Conservation (phyloP, 2,888 invertebrate genomes). For the Euzophera pinguis region DNA sequence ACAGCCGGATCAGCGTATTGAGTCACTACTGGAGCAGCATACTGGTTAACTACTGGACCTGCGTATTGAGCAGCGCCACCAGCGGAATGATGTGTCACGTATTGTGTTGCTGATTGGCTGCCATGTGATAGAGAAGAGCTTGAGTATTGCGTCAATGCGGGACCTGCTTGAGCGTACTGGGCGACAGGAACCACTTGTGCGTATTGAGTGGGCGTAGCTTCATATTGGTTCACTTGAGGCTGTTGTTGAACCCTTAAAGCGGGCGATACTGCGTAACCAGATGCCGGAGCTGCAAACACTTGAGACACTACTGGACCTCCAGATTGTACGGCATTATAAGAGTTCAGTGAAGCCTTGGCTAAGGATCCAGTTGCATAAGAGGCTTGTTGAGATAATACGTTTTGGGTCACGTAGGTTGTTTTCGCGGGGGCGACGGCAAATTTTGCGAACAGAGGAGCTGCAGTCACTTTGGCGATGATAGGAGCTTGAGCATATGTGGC, state of each 20-base stretch:
- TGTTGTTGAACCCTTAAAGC: conserved; percentile 47
- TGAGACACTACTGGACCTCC: conserved; percentile 70
- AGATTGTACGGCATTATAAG: conserved; percentile 48
- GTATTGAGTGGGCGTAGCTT: conserved; percentile 41
- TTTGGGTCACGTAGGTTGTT: conserved; percentile 53
- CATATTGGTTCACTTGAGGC: conserved; percentile 32
- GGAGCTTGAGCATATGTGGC: conserved; percentile 75
- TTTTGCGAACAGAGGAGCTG: conserved; percentile 66
- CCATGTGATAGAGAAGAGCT: conserved; percentile 30
- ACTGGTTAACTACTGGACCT: conserved; percentile 46
- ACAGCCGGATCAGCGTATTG: conserved; percentile 31
- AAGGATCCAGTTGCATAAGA: conserved; percentile 47
- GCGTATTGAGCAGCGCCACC: conserved; percentile 44
- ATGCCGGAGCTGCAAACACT: conserved; percentile 59
- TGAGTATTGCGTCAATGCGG: conserved; percentile 30
- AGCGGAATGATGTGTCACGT: conserved; percentile 36
- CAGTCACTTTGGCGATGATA: conserved; percentile 71
- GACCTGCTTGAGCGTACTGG: conserved; percentile 24
- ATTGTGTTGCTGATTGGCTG: conserved; percentile 33
- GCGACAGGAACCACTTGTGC: conserved; percentile 32
- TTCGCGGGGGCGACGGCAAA: conserved; percentile 54
- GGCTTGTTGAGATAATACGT: conserved; percentile 50
- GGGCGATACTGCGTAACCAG: conserved; percentile 59
- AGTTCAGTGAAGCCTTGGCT: conserved; percentile 66
- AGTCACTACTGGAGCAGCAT: conserved; percentile 32